Base-by-base conservation (phyloP, 2,113 vertebrate genomes). In the Sebastes fasciatus region DNA sequence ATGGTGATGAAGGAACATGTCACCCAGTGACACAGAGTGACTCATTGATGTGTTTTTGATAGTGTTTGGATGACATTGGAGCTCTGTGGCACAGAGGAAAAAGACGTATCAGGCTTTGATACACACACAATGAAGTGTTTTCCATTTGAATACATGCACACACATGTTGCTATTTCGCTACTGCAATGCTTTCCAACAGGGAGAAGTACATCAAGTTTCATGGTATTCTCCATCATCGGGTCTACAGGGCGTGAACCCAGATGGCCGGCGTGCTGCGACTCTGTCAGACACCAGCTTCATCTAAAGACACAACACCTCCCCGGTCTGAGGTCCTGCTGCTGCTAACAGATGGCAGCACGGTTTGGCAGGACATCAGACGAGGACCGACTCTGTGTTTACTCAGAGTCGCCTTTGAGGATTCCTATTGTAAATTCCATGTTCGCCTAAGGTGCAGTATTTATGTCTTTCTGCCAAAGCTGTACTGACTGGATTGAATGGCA, bases 271-370 rank as follows among this genome's bases (percentile, higher is more conserved):
- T 14, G n/a, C 77, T 68, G 86, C 40, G 74, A 74, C 62, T 60
- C 89, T 17, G 73, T 81, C 57, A 66, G 76, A 72, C 74, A 57
- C 14, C 8, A 79, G 70, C 61, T 62, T 63, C 65, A 69, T 55
- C 54, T 67, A 42, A 65, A 75, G 69, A 79, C 55, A 79, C 55
- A 45, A 43, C 68, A 34, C 75, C 40, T 72, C 70, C n/a, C 23
- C 40, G 72, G 60, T 64, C 68, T 61, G 63, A 49, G 19, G 64
- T 34, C 88, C 69, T 87, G 79, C 63, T 88, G 78, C 77, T 65
- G 77, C 66, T 54, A 55, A 57, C 87, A 90, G 89, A 91, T 89
- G 86, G 89, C 69, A 75, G 57, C 8, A 0, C 12, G 19, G 10
- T 48, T 51, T 91, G 88, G 80, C 77, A 79, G 60, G 8, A 77